These are phyloP conservation scores for Leptoteleia sp. DNA, from an alignment of 1,140 invertebrate genomes.

Conservation along the genomic window DNA sequence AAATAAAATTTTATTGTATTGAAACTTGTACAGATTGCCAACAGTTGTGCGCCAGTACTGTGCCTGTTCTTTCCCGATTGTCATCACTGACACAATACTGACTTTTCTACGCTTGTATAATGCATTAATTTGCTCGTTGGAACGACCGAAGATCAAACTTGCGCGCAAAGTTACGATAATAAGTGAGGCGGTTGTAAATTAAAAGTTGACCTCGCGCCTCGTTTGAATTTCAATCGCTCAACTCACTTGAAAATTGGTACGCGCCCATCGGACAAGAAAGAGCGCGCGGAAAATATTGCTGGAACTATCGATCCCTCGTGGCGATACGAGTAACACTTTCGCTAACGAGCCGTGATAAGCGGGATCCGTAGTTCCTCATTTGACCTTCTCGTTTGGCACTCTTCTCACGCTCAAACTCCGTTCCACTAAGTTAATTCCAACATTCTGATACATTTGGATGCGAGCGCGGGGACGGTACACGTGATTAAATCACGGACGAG, in stretches of 20 bases:
- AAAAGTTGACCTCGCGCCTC: not conserved
- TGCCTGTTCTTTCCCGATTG: too few relatives aligned
- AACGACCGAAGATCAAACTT: conserved; percentile 12
- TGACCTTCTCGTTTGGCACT: conserved; percentile 45
- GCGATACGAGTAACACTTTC: conserved; percentile 55
- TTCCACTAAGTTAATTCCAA: conserved; percentile 62
- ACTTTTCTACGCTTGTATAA: too few relatives aligned
- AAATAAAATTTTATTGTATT: too few relatives aligned
- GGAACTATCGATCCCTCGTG: conserved; percentile 35
- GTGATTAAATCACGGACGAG: conserved; percentile 63
- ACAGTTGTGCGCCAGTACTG: too few relatives aligned
- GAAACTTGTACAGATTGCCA: too few relatives aligned
- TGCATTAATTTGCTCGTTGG: not conserved
- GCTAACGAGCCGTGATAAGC: conserved; percentile 60
- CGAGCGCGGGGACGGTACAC: conserved; percentile 29
- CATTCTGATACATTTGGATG: conserved; percentile 63
- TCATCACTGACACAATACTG: too few relatives aligned
- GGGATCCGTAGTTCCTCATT: conserved; percentile 54
- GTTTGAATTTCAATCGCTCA: not conserved
- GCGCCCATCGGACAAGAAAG: conserved; percentile 10
- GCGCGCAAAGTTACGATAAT: not conserved
- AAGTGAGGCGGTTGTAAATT: not conserved
- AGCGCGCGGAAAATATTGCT: conserved; percentile 27
- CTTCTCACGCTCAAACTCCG: conserved; percentile 63
- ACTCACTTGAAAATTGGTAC: too few relatives aligned